Evolutionary conservation across 1,140 invertebrate genomes (phyloP), one percentile per base, ranked within the genome.

Genomic region (Pseudoatta argentina): DNA sequence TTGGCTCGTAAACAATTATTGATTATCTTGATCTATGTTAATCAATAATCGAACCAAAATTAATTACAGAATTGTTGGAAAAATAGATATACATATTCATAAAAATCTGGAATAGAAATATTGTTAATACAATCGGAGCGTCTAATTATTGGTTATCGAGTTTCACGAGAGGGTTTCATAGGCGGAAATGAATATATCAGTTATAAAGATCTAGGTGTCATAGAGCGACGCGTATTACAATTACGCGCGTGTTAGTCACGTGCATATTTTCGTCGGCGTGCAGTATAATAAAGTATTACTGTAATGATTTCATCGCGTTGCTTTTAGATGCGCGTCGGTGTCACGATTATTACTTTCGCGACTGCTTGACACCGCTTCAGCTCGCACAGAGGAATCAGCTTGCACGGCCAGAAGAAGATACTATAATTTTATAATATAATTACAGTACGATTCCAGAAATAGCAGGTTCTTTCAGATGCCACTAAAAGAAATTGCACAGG

Each of bases 251-350:
- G 24, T 81, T 81, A 59, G 66, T 82, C 66, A 59, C 24, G 77
- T n/a, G 44, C 63, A 7, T 34, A 72, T 82, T 82, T 82, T 44
- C 39, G 51, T 57, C 34, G 39, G 27, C 18, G 39, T 16, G 30
- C 30, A 34, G 30, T 7, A 34, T 34, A 24, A 27, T 73, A 73
- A 59, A 59, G 67, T 73, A 61, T 59, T 82, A 63, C 57, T 77
- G 87, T 86, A 86, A 89, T 89, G 88, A 90, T 88, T 89, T 83
- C 85, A 83, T 86, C 72, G 67, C 73, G 59, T 85, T 66, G 78
- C 72, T 86, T 53, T 87, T 88, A 85, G 79, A 87, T 69, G 90
- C 85, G 85, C 86, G 85, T 89, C 53, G 83, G 88, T 88, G 85
- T 89, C 73, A 82, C 34, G 82, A 88, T 86, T 87, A 82, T 85